Evolutionary conservation across 30 jellyfish, hydroid and myxozoan species (phyloP).

Genomic region (Aurelia sp.): DNA sequence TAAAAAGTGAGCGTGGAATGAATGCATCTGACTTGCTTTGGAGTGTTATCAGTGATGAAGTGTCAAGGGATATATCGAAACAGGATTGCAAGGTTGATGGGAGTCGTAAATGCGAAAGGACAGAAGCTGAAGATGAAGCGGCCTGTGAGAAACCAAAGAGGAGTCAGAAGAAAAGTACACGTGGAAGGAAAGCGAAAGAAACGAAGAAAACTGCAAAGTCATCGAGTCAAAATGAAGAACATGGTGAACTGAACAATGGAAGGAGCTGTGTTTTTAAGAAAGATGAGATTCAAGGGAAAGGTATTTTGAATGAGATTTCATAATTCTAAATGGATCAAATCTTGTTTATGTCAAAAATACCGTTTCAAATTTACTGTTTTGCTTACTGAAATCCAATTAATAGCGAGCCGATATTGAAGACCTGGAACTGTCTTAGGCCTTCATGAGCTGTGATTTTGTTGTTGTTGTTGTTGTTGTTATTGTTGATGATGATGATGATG

Average conservation of each 20-base stretch:
- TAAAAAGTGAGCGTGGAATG: constrained; percentile 28
- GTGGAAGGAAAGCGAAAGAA: constrained; percentile 8
- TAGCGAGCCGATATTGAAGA: no score
- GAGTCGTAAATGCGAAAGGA: neutral
- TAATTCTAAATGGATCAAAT: no score
- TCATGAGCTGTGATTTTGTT: no score
- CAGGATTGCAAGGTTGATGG: neutral
- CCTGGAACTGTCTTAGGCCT: no score
- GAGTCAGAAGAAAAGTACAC: neutral
- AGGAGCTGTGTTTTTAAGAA: neutral
- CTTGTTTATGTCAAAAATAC: no score
- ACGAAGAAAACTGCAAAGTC: neutral
- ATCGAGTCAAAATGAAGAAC: no score
- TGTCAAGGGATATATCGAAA: neutral
- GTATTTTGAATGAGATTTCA: no score
- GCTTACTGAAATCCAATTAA: no score
- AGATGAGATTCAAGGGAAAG: neutral
- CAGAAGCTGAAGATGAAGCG: neutral
- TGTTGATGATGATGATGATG: no score
- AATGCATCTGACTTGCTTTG: constrained; percentile 8
- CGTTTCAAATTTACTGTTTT: no score
- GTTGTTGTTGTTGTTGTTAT: no score
- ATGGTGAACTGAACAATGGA: neutral
- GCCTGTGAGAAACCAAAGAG: constrained; percentile 19
- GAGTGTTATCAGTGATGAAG: neutral